Evolutionary conservation across 2,888 invertebrate genomes (phyloP), one percentile per base, ranked within the genome.

Genomic region (Papilio demoleus): DNA sequence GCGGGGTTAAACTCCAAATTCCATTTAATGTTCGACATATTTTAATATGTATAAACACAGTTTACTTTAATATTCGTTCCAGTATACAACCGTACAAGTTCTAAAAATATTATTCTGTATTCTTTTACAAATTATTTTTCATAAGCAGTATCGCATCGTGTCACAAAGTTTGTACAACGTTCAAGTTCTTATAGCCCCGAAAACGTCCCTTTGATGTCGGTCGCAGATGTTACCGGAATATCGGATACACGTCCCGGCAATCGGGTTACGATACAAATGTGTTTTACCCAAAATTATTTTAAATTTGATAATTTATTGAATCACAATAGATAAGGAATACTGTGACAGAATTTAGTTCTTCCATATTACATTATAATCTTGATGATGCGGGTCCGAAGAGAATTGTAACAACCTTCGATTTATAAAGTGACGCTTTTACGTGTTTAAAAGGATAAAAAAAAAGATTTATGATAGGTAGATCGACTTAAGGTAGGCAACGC

Each of bases 171-270:
- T 40, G 47, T 50, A 38, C 50, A 14, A 38, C 31, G 62, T 34
- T 63, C 22, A 64, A 64, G 64, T 65, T 65, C 59, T 65, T 65
- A 65, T 65, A 59, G 45, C 19, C 38, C 45, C 19, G 65, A 65
- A 59, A 59, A 65, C 24, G 65, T 65, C 65, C 65, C 58, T 65
- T 65, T 65, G 65, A 65, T 65, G 65, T 65, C 59, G 65, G 42
- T 11, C 34, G 42, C 65, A 65, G 65, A 65, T 65, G 65, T 45
- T 65, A 19, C 56, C n/a, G n/a, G 27, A n/a, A 27, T 31, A 65
- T 59, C 58, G 65, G 47, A 59, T 65, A 65, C 42, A 19, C 65
- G 58, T 59, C 59, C 36, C 45, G 42, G 38, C 45, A 36, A 65
- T 65, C 45, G 45, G 36, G 45, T 34, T 45, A 31, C n/a, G 22